Evolutionary conservation across 2,113 vertebrate genomes (phyloP).

Genomic region (Sakesphorus luctuosus): DNA sequence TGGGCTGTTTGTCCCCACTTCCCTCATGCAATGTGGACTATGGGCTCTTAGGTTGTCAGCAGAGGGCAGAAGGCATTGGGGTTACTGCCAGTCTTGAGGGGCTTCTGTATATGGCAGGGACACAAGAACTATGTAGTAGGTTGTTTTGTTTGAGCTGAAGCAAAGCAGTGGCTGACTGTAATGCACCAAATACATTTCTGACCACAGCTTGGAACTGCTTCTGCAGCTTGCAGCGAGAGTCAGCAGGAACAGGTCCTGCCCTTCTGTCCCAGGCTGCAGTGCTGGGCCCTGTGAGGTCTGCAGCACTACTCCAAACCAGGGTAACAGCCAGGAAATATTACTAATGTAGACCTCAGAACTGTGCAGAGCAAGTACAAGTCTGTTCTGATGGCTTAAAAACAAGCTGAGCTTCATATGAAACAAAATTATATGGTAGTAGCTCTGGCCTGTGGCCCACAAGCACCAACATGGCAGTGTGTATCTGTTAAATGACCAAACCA

Average conservation of each 20-base stretch:
- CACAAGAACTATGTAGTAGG: fast-evolving
- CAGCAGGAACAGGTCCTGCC: neutral
- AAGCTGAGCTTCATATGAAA: neutral
- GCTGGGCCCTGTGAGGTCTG: neutral
- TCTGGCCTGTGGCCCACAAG: neutral
- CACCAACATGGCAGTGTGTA: neutral
- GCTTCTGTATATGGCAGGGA: neutral
- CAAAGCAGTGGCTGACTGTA: neutral
- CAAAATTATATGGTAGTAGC: neutral
- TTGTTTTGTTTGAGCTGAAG: neutral
- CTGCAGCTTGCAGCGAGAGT: neutral
- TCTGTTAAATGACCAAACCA: neutral
- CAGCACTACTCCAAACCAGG: neutral
- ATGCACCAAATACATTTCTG: neutral
- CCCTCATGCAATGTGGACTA: neutral
- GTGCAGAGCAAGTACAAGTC: neutral
- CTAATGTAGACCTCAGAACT: neutral
- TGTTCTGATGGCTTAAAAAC: neutral
- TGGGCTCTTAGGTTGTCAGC: neutral
- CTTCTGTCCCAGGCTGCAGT: neutral
- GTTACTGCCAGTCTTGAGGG: neutral
- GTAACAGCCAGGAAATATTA: neutral
- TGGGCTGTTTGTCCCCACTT: neutral
- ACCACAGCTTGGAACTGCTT: neutral
- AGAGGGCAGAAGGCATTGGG: neutral